A percentile compares a stretch with the other conserved stretches of the same genome.
Evolutionary conservation across 2,797 vertebrate genomes (phyloP).

Genomic region (Vespertilio murinus): DNA sequence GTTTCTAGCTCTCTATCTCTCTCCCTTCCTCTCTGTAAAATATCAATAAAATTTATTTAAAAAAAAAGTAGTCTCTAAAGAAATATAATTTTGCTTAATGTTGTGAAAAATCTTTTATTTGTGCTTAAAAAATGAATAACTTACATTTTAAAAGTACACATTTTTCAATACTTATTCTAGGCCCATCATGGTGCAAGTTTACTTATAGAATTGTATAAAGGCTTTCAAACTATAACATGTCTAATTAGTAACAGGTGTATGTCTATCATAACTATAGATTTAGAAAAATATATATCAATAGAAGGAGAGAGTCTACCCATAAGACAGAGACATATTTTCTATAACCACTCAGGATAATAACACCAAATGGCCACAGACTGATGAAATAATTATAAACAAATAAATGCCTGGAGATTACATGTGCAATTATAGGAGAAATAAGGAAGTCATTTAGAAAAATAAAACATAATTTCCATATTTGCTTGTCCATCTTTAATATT

Average conservation of each 20-base stretch:
- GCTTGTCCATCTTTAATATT: background rate
- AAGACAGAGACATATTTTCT: slow-evolving; percentile 26
- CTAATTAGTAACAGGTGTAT: background rate
- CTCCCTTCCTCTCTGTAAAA: too few species aligned
- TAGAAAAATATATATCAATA: background rate
- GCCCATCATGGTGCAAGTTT: background rate
- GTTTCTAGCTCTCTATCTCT: too few species aligned
- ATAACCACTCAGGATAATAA: background rate
- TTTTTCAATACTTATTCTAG: background rate
- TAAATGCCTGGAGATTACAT: slow-evolving; percentile 39
- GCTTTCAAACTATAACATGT: background rate
- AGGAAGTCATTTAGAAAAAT: slow-evolving; percentile 16
- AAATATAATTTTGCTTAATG: background rate
- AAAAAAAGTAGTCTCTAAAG: background rate
- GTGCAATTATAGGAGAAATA: background rate
- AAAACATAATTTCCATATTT: slow-evolving; percentile 12
- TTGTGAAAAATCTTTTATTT: background rate
- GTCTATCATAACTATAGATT: background rate
- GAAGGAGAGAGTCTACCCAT: background rate
- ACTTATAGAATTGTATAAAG: background rate
- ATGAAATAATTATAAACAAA: background rate
- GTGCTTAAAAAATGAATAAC: background rate
- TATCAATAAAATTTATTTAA: too few species aligned
- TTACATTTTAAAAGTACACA: background rate
- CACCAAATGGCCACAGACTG: background rate